These are phyloP conservation scores for Ophiodon elongatus DNA, from an alignment of 2,113 vertebrate species.

Conservation along the genomic window DNA sequence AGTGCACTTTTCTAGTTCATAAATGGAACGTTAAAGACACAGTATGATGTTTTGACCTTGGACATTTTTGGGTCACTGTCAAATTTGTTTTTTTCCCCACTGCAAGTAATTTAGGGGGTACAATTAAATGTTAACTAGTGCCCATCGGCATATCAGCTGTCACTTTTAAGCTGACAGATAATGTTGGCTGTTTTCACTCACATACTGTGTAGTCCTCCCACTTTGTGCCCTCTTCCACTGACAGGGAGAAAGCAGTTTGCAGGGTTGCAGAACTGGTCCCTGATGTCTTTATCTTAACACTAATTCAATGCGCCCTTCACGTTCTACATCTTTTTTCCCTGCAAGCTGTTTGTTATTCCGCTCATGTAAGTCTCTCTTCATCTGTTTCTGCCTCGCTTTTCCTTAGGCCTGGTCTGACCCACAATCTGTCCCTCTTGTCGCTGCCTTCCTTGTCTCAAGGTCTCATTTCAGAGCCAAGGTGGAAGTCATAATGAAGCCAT, in stretches of 20 bases:
- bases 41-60: background rate
- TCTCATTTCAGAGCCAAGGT: conserved; percentile 57
- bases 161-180: conserved; percentile 11
- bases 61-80: background rate
- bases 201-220: background rate
- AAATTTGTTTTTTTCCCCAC: background rate
- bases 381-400: conserved; percentile 42
- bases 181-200: conserved; percentile 34
- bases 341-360: conserved; percentile 69
- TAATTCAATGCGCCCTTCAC: conserved; percentile 71
- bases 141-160: conserved; percentile 5
- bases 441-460: conserved; percentile 45
- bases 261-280: conserved; percentile 42
- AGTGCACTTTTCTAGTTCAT: background rate
- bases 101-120: background rate
- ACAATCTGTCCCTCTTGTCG: conserved; percentile 29
- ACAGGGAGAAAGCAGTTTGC: conserved; percentile 47
- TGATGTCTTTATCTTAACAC: conserved; percentile 69
- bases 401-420: conserved; percentile 26
- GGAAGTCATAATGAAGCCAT: conserved; percentile 51
- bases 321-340: conserved; percentile 52
- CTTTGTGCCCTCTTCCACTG: conserved; percentile 1
- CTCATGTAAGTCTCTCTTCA: conserved; percentile 51
- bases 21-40: background rate
- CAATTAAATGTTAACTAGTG: background rate